Percentiles rank a stretch among this genome's conserved stretches.
phyloP scores from a whole-genome alignment of 2,888 invertebrate genomes.

The Brenthis ino region DNA sequence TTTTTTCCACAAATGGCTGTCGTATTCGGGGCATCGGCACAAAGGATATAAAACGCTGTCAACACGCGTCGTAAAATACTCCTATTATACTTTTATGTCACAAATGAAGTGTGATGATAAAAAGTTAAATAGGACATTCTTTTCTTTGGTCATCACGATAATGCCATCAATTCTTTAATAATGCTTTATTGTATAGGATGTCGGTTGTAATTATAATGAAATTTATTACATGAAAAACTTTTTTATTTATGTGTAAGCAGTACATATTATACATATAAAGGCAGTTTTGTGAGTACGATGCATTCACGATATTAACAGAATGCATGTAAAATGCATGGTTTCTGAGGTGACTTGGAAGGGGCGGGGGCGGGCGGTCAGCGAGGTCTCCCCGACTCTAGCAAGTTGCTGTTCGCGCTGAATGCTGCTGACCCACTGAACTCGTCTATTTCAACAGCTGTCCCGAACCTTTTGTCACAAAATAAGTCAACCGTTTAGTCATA shows the following conservation, averaged over 20 bases:
- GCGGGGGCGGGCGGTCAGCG: too few relatives aligned
- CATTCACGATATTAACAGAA: too few relatives aligned
- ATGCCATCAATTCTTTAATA: background rate
- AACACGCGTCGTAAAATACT: conserved; percentile 12
- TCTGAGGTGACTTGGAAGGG: background rate
- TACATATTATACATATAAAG: too few relatives aligned
- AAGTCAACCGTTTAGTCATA: background rate
- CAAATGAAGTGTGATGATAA: conserved; percentile 11
- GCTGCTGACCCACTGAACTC: background rate
- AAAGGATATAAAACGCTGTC: conserved; percentile 13
- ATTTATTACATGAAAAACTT: background rate
- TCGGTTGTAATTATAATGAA: background rate
- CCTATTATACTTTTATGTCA: conserved; percentile 9
- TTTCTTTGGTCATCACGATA: background rate
- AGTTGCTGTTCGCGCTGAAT: background rate
- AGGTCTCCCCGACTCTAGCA: background rate
- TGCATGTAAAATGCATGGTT: too few relatives aligned
- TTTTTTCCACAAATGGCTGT: conserved; percentile 23
- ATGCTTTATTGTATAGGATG: background rate
- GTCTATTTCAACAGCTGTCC: background rate
- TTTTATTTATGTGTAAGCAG: too few relatives aligned
- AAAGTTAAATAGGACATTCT: conserved; percentile 8
- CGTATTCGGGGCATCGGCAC: conserved; percentile 14
- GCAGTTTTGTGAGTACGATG: too few relatives aligned
- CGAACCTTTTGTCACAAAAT: background rate